Conservation (phyloP, 2,888 invertebrate species). For the Drosophila ezoana region DNA sequence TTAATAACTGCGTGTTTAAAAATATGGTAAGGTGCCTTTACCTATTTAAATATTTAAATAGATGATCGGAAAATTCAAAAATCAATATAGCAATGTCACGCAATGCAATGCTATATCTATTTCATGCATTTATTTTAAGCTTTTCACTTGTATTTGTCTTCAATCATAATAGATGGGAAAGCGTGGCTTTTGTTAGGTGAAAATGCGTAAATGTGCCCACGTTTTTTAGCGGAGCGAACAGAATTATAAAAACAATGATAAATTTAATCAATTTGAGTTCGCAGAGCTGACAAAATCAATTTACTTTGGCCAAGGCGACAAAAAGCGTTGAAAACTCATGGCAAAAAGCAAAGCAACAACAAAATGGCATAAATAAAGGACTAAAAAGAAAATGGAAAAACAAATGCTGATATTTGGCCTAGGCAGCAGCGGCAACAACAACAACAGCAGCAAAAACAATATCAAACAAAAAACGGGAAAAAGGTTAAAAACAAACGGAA, state of each 20-base stretch:
- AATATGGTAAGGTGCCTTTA: background rate
- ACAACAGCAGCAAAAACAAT: constrained; percentile 28
- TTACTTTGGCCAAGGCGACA: constrained; percentile 45
- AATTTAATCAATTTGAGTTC: constrained; percentile 66
- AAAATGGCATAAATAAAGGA: constrained; percentile 49
- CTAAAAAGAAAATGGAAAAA: constrained; percentile 36
- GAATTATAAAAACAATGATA: constrained; percentile 55
- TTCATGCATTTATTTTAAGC: background rate
- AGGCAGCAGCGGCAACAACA: constrained; percentile 26
- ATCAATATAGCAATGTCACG: background rate
- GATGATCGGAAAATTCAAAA: background rate
- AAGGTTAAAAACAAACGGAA: constrained; percentile 67
- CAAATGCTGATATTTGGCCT: constrained; percentile 67
- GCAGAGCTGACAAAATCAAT: constrained; percentile 64
- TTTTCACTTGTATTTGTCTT: background rate
- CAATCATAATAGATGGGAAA: background rate
- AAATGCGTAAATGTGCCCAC: constrained; percentile 38
- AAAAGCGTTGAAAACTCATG: constrained; percentile 38
- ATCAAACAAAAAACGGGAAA: constrained; percentile 36
- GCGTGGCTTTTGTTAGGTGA: constrained; percentile 37
- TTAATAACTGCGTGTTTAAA: background rate
- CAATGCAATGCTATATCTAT: no score
- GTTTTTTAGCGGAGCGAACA: constrained; percentile 10
- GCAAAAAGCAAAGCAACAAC: constrained; percentile 30
- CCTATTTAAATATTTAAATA: background rate